phyloP scores from a whole-genome alignment of 2,797 vertebrate species.

The Lacerta bilineata region DNA sequence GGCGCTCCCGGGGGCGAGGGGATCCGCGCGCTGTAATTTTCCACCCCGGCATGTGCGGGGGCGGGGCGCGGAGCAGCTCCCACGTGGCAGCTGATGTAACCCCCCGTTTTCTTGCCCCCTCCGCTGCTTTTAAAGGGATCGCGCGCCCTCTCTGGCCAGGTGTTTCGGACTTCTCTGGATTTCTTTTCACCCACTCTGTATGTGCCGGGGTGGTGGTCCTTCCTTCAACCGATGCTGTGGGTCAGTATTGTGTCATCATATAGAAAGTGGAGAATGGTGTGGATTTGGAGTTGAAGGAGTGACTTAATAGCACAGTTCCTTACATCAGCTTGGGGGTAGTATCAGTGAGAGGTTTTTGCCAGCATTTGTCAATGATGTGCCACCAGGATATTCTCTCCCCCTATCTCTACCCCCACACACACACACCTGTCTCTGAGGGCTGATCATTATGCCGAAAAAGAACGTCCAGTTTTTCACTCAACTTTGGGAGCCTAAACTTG shows the following conservation, averaged over 20 bases:
- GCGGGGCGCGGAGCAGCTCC: slow-evolving; percentile 26
- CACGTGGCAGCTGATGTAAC: slow-evolving; percentile 49
- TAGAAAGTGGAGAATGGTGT: too few species aligned
- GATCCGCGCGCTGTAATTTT: slow-evolving; percentile 28
- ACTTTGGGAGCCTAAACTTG: background rate
- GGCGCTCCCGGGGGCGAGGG: background rate
- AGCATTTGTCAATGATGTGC: background rate
- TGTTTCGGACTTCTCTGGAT: background rate
- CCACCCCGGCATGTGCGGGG: slow-evolving; percentile 28
- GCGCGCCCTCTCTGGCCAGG: background rate
- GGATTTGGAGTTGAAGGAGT: background rate
- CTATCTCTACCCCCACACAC: too few species aligned
- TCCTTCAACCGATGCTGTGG: background rate
- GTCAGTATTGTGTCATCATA: background rate
- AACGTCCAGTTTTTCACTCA: background rate
- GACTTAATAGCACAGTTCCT: background rate
- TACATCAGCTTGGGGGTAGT: background rate
- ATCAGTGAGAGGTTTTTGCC: background rate
- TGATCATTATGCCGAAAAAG: background rate
- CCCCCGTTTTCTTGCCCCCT: background rate
- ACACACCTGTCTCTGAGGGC: background rate
- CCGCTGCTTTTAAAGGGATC: background rate
- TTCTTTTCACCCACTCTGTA: too few species aligned
- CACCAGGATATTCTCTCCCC: background rate
- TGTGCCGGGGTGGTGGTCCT: too few species aligned